These are phyloP conservation scores for Polia nebulosa DNA, from an alignment of 2,888 invertebrate genomes.

Conservation along the genomic window DNA sequence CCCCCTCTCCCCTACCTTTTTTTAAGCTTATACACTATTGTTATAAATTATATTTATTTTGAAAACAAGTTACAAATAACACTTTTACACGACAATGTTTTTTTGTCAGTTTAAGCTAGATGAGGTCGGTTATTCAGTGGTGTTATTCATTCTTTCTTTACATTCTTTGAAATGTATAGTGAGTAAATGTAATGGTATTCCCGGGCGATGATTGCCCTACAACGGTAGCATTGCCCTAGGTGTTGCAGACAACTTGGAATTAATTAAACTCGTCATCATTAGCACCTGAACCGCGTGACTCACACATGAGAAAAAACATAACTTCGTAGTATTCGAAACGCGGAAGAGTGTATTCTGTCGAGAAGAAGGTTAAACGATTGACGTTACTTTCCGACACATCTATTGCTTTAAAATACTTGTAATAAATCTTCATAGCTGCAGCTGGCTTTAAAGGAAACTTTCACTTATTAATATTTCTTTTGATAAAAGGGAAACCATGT, in stretches of 20 bases:
- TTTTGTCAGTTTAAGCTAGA: no score
- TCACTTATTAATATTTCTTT: conserved; percentile 83
- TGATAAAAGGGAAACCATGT: conserved; percentile 85
- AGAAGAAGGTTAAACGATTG: conserved; percentile 77
- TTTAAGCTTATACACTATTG: no score
- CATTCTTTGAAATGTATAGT: conserved; percentile 16
- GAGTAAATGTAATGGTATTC: conserved; percentile 29
- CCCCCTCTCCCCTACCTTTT: no score
- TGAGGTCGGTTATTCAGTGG: no score
- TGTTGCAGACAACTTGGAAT: conserved; percentile 56
- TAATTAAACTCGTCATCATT: conserved; percentile 74
- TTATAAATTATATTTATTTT: no score
- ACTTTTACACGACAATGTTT: no score
- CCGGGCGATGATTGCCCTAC: conserved; percentile 21
- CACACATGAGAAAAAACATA: conserved; percentile 68
- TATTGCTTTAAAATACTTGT: conserved; percentile 66
- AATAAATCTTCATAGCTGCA: conserved; percentile 71
- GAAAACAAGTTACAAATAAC: no score
- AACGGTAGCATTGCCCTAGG: conserved; percentile 43
- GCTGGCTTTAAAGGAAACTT: conserved; percentile 74
- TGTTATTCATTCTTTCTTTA: no score
- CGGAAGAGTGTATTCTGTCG: conserved; percentile 74
- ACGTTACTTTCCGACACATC: conserved; percentile 74
- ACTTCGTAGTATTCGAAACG: conserved; percentile 70
- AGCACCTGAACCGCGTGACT: conserved; percentile 74